Conservation (phyloP, 2,888 invertebrate genomes). For the Rhamnusium bicolor region DNA sequence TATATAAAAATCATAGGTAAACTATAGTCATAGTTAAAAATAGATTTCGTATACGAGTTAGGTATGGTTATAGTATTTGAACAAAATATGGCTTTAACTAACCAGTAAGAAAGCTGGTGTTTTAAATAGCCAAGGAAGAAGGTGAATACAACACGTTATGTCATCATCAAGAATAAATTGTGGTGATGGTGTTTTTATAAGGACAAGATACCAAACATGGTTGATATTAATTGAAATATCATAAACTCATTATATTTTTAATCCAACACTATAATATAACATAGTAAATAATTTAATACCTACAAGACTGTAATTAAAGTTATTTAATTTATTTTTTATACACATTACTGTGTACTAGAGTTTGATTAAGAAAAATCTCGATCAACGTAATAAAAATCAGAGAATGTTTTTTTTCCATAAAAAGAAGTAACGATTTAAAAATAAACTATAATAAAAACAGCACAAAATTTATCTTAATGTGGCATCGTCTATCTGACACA, state of each 20-base stretch:
- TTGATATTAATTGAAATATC: not conserved
- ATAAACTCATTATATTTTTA: not conserved
- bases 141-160: conserved; percentile 17
- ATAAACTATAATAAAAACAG: not conserved
- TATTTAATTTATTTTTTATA: not conserved
- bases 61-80: not conserved
- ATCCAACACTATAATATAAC: not conserved
- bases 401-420: not conserved
- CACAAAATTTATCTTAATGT: too few species aligned
- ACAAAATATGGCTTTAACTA: conserved; percentile 17
- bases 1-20: not conserved
- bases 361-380: not conserved
- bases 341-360: not conserved
- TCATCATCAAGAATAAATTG: conserved; percentile 3
- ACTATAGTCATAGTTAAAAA: not conserved
- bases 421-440: not conserved
- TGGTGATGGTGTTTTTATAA: not conserved
- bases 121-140: conserved; percentile 6
- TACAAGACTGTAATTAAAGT: not conserved
- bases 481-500: too few species aligned
- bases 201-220: not conserved
- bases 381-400: not conserved
- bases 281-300: not conserved
- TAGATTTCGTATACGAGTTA: not conserved
- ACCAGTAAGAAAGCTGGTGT: not conserved